phyloP scores from a whole-genome alignment of 1,140 invertebrate species.

The Pseudomyrmex dendroicus region DNA sequence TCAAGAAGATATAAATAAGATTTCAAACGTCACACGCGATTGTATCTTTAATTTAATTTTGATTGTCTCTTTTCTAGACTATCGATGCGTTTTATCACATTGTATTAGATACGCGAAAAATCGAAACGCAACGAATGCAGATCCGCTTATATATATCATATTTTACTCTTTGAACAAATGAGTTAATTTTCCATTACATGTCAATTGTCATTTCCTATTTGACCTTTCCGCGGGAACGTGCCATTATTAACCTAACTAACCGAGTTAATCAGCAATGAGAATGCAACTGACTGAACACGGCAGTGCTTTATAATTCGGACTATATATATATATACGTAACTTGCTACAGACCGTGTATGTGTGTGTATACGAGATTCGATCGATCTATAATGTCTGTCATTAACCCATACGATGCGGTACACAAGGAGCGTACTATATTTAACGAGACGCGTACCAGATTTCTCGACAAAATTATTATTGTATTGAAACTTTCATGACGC shows the following conservation, averaged over 20 bases:
- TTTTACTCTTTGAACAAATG: conserved; percentile 18
- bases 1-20: too few species aligned
- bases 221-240: background rate
- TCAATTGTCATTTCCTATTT: conserved; percentile 26
- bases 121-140: background rate
- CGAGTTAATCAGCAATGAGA: conserved; percentile 33
- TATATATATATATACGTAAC: conserved; percentile 13
- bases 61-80: too few species aligned
- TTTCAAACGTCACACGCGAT: too few species aligned
- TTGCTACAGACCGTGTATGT: conserved; percentile 13
- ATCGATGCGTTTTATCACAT: too few species aligned
- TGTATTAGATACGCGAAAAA: too few species aligned
- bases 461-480: background rate
- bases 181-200: conserved; percentile 38
- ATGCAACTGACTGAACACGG: conserved; percentile 6
- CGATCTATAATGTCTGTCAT: conserved; percentile 51
- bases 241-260: conserved; percentile 12
- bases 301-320: conserved; percentile 40
- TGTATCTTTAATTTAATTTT: too few species aligned
- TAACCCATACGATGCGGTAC: conserved; percentile 15
- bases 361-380: background rate
- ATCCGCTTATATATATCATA: background rate
- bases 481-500: background rate
- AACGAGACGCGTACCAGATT: background rate
- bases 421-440: background rate